Percentiles rank a stretch among this genome's conserved stretches.
These are phyloP conservation scores for Babyrousa celebensis DNA, from an alignment of 2,797 vertebrate genomes.

Conservation along the genomic window DNA sequence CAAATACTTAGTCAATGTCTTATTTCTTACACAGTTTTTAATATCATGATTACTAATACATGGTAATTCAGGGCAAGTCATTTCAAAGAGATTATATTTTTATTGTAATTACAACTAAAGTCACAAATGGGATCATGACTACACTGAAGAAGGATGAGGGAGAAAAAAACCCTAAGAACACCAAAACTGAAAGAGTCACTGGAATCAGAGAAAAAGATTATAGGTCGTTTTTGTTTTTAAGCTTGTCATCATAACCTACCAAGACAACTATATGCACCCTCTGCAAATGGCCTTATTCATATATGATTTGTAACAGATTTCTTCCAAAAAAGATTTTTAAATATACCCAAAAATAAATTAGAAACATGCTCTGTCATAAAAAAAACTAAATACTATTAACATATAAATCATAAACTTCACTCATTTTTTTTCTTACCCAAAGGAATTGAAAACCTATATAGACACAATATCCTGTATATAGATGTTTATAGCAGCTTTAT, in stretches of 20 bases:
- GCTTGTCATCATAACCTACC: background rate
- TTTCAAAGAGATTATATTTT: background rate
- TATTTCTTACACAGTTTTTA: constrained; percentile 9
- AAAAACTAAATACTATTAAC: background rate
- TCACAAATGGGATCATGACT: background rate
- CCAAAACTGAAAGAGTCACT: background rate
- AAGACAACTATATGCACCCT: background rate
- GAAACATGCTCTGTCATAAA: background rate
- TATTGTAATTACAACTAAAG: constrained; percentile 10
- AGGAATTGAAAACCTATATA: background rate
- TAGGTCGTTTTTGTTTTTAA: constrained; percentile 40
- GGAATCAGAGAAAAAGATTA: constrained; percentile 17
- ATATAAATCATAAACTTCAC: background rate
- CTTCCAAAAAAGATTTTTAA: constrained; percentile 54
- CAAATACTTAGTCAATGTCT: background rate
- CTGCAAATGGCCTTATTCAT: constrained; percentile 57
- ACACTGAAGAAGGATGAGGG: background rate
- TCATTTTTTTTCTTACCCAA: background rate
- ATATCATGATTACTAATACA: background rate
- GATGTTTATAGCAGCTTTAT: background rate
- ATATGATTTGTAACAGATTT: constrained; percentile 60
- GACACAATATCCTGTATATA: background rate
- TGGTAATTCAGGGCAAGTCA: background rate
- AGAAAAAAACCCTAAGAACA: background rate
- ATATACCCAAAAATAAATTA: constrained; percentile 46